Base-by-base conservation (phyloP, 2,888 invertebrate species). In the Pammene fasciana region DNA sequence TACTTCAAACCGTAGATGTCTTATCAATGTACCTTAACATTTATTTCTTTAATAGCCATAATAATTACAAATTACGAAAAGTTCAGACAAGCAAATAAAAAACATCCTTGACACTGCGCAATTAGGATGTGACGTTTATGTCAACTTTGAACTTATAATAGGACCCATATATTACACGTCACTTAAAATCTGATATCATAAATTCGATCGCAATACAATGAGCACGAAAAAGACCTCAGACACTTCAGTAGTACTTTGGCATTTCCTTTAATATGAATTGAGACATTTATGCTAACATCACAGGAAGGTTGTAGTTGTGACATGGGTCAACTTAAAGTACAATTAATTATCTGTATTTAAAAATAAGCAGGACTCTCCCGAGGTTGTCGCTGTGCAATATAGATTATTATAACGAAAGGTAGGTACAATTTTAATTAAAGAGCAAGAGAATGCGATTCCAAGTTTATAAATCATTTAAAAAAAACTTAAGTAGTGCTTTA, bases 61-160 rank as follows among this genome's bases (percentile, higher is more conserved):
- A 26, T 26, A 3, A 26, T 26, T 38, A 5, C 9, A 38, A 9
- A 34, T 46, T 46, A 60, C 10, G 45, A 2, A 60, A 60, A 46
- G 10, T 45, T 10, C 18, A 18, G 16, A 50, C 18, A 9, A 13
- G 34, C 6, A 13, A 18, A 13, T 43, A 43, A 43, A 34, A n/a
- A 3, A 6, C 8, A 8, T 9, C 26, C 45, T 46, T 14, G 14
- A 34, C 59, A 45, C 26, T 43, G 59, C 14, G 14, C n/a, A 46
- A 9, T 48, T 36, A 7, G 14, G 13, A 36, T 48, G 36, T 46
- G 36, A 46, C 10, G 60, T 46, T 46, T 34, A 10, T n/a, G 34
- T 34, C 34, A 46, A 48, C 60, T 36, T 14, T 60, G 60, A 48
- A 46, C 46, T 60, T 36, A 36, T 34, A 26, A 26, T 26, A 26